A percentile compares a stretch with the other conserved stretches of the same genome.
Evolutionary conservation across 1,140 invertebrate genomes (phyloP).

Genomic region (Drosophila pseudoananassae): DNA sequence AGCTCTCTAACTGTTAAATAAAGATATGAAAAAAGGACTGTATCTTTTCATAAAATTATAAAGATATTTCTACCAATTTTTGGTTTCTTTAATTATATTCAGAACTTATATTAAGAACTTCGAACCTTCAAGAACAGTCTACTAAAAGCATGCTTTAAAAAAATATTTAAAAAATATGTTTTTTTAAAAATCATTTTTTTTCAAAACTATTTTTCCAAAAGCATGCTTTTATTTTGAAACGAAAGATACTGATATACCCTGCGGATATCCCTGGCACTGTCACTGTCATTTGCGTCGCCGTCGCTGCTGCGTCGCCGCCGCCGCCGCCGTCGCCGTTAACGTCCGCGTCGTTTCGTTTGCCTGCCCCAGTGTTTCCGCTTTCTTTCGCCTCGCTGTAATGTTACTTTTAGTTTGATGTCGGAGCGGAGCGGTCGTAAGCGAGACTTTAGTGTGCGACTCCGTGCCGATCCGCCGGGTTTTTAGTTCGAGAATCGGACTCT

Average conservation of each 20-base stretch:
- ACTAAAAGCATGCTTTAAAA: no score
- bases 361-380: slow-evolving; percentile 81
- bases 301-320: slow-evolving; percentile 52
- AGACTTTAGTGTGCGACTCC: slow-evolving; percentile 81
- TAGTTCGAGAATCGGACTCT: slow-evolving; percentile 56
- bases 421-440: slow-evolving; percentile 78
- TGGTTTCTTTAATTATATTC: no score
- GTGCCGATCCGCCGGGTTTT: slow-evolving; percentile 65
- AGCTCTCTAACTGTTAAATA: no score
- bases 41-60: no score
- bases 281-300: slow-evolving; percentile 74
- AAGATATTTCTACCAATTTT: no score
- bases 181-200: no score
- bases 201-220: background rate
- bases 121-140: no score
- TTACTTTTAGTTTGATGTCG: slow-evolving; percentile 80
- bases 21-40: no score
- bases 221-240: background rate
- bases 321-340: slow-evolving; percentile 50
- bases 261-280: slow-evolving; percentile 44
- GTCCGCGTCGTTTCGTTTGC: slow-evolving; percentile 61
- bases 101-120: no score
- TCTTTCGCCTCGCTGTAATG: slow-evolving; percentile 73
- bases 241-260: slow-evolving; percentile 24
- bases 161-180: no score